A percentile compares a stretch with the other conserved stretches of the same genome.
phyloP scores from a whole-genome alignment of 2,797 vertebrate genomes.

The Mionectes olivaceus region DNA sequence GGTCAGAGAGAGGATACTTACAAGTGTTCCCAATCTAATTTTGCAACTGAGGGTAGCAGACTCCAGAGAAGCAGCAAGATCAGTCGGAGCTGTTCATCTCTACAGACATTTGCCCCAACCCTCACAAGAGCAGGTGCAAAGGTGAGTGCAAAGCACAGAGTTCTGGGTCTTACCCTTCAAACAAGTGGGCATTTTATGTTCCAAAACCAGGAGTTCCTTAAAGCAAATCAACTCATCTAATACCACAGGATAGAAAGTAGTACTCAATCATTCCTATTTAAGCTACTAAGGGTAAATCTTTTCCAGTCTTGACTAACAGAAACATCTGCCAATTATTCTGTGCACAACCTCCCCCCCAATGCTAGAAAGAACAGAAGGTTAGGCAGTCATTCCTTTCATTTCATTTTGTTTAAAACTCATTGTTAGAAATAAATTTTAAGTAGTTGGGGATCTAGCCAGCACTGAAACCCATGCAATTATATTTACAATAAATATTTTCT shows the following conservation, averaged over 20 bases:
- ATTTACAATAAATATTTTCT: constrained; percentile 23
- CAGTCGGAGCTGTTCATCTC: background rate
- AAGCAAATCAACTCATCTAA: background rate
- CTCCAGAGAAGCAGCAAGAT: background rate
- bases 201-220: background rate
- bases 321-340: background rate
- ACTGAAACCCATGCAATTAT: background rate
- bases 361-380: background rate
- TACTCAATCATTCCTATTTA: background rate
- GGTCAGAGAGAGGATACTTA: background rate
- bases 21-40: background rate
- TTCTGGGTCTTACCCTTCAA: background rate
- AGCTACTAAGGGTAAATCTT: background rate
- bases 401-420: constrained; percentile 14
- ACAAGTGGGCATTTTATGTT: fast-evolving
- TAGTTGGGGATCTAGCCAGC: background rate
- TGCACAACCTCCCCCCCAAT: background rate
- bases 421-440: constrained; percentile 23
- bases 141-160: background rate
- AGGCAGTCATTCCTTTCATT: background rate
- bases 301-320: background rate
- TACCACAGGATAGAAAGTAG: background rate
- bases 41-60: background rate
- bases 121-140: background rate
- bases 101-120: fast-evolving